Evolutionary conservation across 2,888 invertebrate genomes (phyloP).

Genomic region (Folsomia candida): DNA sequence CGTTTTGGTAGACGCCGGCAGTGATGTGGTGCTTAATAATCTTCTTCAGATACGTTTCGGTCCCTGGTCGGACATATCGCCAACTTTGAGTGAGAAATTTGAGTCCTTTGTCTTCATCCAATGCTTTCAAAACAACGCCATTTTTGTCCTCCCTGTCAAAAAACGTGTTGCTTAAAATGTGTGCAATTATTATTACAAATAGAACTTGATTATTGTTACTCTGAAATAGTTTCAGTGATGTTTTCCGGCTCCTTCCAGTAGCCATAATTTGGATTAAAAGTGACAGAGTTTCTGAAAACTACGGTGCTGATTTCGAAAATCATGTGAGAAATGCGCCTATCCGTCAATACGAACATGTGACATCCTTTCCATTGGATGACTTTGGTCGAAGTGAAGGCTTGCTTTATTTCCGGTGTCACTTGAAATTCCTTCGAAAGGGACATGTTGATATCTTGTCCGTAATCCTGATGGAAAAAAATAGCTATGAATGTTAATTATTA

Average conservation of each 20-base stretch:
- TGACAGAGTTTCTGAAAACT: conserved; percentile 22
- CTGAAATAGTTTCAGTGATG: neutral
- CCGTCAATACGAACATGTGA: conserved; percentile 22
- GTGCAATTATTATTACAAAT: no score
- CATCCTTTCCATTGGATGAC: conserved; percentile 27
- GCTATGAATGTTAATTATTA: neutral
- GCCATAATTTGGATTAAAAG: conserved; percentile 28
- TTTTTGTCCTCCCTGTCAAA: no score
- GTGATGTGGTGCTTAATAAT: conserved; percentile 17
- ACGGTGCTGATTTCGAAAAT: conserved; percentile 27
- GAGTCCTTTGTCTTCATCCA: conserved; percentile 21
- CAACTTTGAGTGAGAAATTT: conserved; percentile 27
- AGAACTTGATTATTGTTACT: neutral
- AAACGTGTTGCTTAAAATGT: no score
- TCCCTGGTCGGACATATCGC: conserved; percentile 22
- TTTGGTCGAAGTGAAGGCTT: conserved; percentile 22
- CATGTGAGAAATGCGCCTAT: conserved; percentile 18
- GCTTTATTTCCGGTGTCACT: conserved; percentile 14
- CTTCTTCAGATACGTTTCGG: conserved; percentile 17
- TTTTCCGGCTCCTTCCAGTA: conserved; percentile 9
- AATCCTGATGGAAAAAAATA: conserved; percentile 20
- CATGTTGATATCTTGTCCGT: conserved; percentile 32
- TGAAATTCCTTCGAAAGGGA: conserved; percentile 20
- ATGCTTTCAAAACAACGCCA: conserved; percentile 20
- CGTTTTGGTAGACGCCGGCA: conserved; percentile 19